A percentile compares a stretch with the other conserved stretches of the same genome.
Conservation (phyloP, 64 coral and sea anemone genomes). For the Montipora sp. region DNA sequence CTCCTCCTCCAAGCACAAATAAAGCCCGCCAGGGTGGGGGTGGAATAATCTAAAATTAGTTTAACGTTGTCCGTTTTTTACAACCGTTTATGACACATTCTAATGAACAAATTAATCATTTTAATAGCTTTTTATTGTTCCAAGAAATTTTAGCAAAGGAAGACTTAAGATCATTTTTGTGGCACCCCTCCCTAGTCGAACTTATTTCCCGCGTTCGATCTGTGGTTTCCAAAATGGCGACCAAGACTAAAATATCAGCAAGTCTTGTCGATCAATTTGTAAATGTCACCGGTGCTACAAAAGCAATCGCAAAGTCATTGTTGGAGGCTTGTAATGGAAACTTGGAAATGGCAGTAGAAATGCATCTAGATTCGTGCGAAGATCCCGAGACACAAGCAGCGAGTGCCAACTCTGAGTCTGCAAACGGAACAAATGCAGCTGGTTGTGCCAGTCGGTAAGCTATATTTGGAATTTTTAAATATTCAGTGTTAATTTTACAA, state of each 20-base stretch:
- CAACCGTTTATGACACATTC: not conserved
- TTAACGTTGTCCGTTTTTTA: not conserved
- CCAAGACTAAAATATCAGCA: conserved; percentile 55
- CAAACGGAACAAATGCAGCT: conserved; percentile 43
- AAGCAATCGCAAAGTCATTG: conserved; percentile 76
- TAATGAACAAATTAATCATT: not conserved
- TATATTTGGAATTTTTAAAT: not conserved
- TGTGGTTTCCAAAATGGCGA: conserved; percentile 85
- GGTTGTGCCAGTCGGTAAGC: conserved; percentile 35
- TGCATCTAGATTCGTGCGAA: conserved; percentile 91
- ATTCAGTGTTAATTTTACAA: not conserved
- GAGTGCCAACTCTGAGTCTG: conserved; percentile 6
- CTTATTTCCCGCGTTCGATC: conserved; percentile 65
- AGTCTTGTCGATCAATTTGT: conserved; percentile 86
- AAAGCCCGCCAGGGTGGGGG: not conserved
- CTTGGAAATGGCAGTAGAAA: conserved; percentile 98
- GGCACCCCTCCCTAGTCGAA: not conserved
- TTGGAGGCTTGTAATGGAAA: conserved; percentile 97
- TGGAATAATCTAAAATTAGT: not conserved
- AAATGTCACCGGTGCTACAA: conserved; percentile 86
- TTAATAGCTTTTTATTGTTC: not conserved
- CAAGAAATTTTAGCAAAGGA: not conserved
- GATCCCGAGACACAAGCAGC: conserved; percentile 25
- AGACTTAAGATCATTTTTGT: not conserved
- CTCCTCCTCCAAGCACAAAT: not conserved